These are phyloP conservation scores for Parnassius mnemosyne DNA, from an alignment of 2,888 invertebrate species.

Conservation along the genomic window DNA sequence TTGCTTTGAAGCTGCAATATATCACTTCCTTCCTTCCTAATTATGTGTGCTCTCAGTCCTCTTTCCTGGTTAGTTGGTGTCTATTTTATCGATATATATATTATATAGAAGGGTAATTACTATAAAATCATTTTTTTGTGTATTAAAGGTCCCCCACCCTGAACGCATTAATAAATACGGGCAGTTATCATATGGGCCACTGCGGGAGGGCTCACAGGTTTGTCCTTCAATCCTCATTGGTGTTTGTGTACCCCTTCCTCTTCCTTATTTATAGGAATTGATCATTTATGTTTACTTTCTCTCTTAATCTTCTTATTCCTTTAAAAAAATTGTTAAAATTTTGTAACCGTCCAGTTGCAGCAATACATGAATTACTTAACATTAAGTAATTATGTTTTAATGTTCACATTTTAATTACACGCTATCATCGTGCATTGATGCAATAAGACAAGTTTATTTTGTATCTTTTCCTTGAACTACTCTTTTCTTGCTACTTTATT, in stretches of 20 bases:
- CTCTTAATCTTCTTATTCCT: slow-evolving; percentile 44
- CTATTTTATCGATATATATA: slow-evolving; percentile 49
- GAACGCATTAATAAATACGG: slow-evolving; percentile 81
- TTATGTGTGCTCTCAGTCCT: slow-evolving; percentile 47
- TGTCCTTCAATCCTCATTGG: slow-evolving; percentile 77
- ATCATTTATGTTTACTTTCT: slow-evolving; percentile 39
- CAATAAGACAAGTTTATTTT: slow-evolving; percentile 56
- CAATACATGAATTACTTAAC: slow-evolving; percentile 42
- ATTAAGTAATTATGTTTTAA: neutral
- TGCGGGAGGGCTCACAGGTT: slow-evolving; percentile 85
- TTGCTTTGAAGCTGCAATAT: slow-evolving; percentile 52
- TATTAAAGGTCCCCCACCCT: slow-evolving; percentile 84
- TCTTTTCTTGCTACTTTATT: slow-evolving; percentile 47
- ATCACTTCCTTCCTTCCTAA: slow-evolving; percentile 42
- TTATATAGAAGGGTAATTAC: slow-evolving; percentile 43
- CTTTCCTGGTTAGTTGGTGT: slow-evolving; percentile 60
- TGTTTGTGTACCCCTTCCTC: slow-evolving; percentile 75
- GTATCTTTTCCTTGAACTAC: slow-evolving; percentile 50
- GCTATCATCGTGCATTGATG: slow-evolving; percentile 49
- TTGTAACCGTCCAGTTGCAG: slow-evolving; percentile 51
- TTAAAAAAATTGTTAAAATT: slow-evolving; percentile 41
- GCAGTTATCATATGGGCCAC: slow-evolving; percentile 84
- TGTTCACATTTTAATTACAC: slow-evolving; percentile 5
- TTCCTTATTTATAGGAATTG: slow-evolving; percentile 56
- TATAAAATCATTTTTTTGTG: slow-evolving; percentile 77